A percentile compares a stretch with the other conserved stretches of the same genome.
These are phyloP conservation scores for Hecatera dysodea DNA, from an alignment of 2,888 invertebrate genomes.

Conservation along the genomic window DNA sequence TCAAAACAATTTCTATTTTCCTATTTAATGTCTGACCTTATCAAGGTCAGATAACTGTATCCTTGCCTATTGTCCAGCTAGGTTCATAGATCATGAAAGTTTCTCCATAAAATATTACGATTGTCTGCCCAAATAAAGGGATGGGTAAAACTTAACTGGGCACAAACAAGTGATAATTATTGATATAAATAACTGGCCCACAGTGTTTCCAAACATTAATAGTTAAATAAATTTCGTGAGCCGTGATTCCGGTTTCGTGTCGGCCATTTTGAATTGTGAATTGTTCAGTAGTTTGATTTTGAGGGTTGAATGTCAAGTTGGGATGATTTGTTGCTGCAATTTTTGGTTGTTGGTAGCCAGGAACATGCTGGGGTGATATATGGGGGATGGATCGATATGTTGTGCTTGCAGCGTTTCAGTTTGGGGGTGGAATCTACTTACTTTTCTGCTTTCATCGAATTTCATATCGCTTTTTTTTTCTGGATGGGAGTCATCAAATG, in stretches of 20 bases:
- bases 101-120: constrained; percentile 60
- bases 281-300: constrained; percentile 55
- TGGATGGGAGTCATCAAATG: no score
- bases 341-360: constrained; percentile 48
- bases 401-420: not conserved
- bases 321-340: constrained; percentile 46
- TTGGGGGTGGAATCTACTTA: not conserved
- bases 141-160: constrained; percentile 46
- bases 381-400: constrained; percentile 9
- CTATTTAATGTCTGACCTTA: constrained; percentile 16
- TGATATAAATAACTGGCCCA: constrained; percentile 60
- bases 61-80: constrained; percentile 46
- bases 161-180: constrained; percentile 65
- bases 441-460: not conserved
- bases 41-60: constrained; percentile 24
- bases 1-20: constrained; percentile 33
- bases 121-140: constrained; percentile 37
- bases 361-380: constrained; percentile 20
- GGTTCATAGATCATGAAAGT: constrained; percentile 58
- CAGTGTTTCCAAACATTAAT: constrained; percentile 55
- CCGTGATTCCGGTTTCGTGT: constrained; percentile 53
- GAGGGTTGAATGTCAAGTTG: constrained; percentile 40
- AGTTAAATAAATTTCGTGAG: constrained; percentile 57
- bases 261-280: constrained; percentile 60
- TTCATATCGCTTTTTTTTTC: no score